Evolutionary conservation across 2,888 invertebrate species (phyloP), one percentile per base, ranked within the genome.

Genomic region (Charanyca ferruginea): DNA sequence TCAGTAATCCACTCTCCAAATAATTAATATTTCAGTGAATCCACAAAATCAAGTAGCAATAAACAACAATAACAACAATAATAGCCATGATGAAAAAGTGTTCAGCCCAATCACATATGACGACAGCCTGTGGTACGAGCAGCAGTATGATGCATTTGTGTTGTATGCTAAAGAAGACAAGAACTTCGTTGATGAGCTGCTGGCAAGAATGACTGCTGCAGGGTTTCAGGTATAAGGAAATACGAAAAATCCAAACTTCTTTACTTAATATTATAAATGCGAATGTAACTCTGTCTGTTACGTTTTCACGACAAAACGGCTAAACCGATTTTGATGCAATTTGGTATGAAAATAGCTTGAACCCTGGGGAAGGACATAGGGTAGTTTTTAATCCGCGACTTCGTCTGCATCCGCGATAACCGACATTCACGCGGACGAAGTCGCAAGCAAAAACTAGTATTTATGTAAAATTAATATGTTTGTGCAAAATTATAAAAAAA

Each of bases 141-240:
- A 97, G 84, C 92, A 91, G 42, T 98, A 98, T 82, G 97, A 98
- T 91, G 98, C 98, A 0, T 98, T 97, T 85, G 96, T 98, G 11
- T 88, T 98, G 32, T 98, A 96, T 81, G 97, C 97, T 0, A 97
- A 97, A 48, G 97, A 97, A 69, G 98, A 98, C 87, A 92, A 95
- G 16, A 94, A 96, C 3, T 98, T 98, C 91, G 98, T 97, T 0
- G 95, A 96, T 0, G 83, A 97, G 80, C 92, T 98, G 66, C 93
- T 97, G 18, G 93, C 94, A 0, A 96, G 95, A 76, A 96, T 98
- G 92, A 97, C 97, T 83, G 95, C 96, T 85, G 95, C 96, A 48
- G 96, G 96, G 22, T 95, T 97, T 64, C 97, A 97, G 95, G 97
- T 97, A 78, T 61, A 58, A 22, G 3, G 7, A 8, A 49, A 44